Base-by-base conservation (phyloP, 2,888 invertebrate genomes). In the Tetanocera ferruginea region DNA sequence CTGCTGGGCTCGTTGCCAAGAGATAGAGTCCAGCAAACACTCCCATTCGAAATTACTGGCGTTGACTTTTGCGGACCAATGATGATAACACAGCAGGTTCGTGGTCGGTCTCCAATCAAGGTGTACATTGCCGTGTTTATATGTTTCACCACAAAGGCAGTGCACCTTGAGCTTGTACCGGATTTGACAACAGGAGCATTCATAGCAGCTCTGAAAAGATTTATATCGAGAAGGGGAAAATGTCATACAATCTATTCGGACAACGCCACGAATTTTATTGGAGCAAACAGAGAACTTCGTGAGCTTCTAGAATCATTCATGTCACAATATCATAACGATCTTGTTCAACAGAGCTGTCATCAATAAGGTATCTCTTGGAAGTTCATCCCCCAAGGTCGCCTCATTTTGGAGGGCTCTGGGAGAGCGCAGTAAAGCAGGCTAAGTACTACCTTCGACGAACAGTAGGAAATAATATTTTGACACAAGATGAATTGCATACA, bases 111-210 rank as follows among this genome's bases (percentile, higher is more conserved):
- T 17, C 76, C 57, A 14, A 19, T 55, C 6, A 76, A 70, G 19
- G 51, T 60, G 19, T 62, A 76, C 62, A 31, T 71, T 19, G 70
- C 73, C 1, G 43, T 77, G 5, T 76, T 77, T 55, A 70, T 76
- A 14, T 76, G 76, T 19, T 71, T 76, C 37, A 28, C 71, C 9
- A 43, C 60, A 5, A 70, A 74, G 69, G 74, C 77, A 23, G 52
- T 78, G 3, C 74, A 78, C 17, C 37, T 78, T 4, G 77, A 78
- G 37, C 11, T 60, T 11, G 74, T 70, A 3, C 17, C 77, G 4
- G 74, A 74, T n/a, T 55, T 77, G 11, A 72, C 64, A 0, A 75
- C 75, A 11, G 31, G 11, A 6, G 57, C 71, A 17, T 76, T 76
- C 34, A 72, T 70, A 0, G 37, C 37, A 5, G 70, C 52, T 0